Conservation (phyloP, 2,113 vertebrate genomes). For the Acanthochromis polyacanthus region DNA sequence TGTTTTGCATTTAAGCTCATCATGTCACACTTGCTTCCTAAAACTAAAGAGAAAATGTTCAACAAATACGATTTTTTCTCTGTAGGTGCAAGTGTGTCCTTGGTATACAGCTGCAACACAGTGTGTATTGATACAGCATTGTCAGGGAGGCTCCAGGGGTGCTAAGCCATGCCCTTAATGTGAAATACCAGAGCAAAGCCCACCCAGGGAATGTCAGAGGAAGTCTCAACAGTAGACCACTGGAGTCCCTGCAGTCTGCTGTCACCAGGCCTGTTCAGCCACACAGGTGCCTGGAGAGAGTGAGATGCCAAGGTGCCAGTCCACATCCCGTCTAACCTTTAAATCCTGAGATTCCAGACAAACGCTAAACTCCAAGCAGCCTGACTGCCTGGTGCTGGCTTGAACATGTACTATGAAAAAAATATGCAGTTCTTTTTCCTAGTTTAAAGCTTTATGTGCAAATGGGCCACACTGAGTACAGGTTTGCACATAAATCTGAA, state of each 20-base stretch:
- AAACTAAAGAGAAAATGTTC: neutral
- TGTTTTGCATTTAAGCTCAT: no score
- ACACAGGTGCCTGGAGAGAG: constrained; percentile 60
- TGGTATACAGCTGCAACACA: constrained; percentile 16
- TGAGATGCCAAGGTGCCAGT: constrained; percentile 70
- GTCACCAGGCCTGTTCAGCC: constrained; percentile 56
- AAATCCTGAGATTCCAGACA: constrained; percentile 45
- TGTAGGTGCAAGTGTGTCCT: neutral
- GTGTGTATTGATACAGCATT: constrained; percentile 30
- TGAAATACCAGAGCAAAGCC: constrained; percentile 77
- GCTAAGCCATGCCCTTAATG: constrained; percentile 63
- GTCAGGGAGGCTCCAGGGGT: constrained; percentile 48
- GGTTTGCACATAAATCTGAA: no score
- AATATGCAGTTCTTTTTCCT: neutral
- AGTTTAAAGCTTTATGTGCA: neutral
- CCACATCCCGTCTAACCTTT: constrained; percentile 81
- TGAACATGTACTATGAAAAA: constrained; percentile 36
- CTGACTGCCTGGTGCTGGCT: constrained; percentile 14
- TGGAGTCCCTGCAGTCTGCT: constrained; percentile 60
- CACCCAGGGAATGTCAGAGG: constrained; percentile 63
- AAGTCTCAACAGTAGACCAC: constrained; percentile 44
- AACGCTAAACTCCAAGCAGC: constrained; percentile 43
- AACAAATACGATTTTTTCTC: constrained; percentile 6
- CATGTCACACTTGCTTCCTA: no score
- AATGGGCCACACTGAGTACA: no score